These are phyloP conservation scores for Lophura swinhoii DNA, from an alignment of 2,797 vertebrate genomes.

Conservation along the genomic window DNA sequence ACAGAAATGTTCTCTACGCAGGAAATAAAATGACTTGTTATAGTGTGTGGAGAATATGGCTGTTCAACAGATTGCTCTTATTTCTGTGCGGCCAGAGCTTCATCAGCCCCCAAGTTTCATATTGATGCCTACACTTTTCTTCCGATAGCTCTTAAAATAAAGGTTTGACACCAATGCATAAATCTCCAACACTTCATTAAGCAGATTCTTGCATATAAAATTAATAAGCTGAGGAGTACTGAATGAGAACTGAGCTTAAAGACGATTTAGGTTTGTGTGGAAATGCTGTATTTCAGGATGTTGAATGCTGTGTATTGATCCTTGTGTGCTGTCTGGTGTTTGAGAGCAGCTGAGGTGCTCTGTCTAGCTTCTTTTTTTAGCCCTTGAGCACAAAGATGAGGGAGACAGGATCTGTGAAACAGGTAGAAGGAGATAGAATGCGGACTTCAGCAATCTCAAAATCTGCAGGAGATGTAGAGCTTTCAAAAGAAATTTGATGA, in stretches of 20 bases:
- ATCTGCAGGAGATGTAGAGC: not conserved
- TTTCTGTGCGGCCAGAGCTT: not conserved
- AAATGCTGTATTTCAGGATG: not conserved
- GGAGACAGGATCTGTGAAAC: not conserved
- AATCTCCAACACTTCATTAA: not conserved
- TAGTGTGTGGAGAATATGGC: not conserved
- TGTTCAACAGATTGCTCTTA: not conserved
- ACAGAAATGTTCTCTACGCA: not conserved
- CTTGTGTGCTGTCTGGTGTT: not conserved
- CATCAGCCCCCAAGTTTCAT: not conserved
- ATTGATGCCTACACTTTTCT: not conserved
- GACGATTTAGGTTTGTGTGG: not conserved
- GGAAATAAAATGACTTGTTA: constrained; percentile 11
- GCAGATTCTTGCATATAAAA: not conserved
- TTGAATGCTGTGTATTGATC: not conserved
- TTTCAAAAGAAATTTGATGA: not conserved
- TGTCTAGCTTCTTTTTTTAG: not conserved
- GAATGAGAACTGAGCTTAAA: not conserved
- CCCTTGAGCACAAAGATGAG: not conserved
- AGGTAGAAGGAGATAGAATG: not conserved
- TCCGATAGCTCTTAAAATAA: not conserved
- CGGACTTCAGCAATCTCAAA: not conserved
- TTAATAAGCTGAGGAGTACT: not conserved
- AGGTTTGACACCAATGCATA: not conserved
- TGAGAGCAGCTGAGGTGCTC: not conserved